Evolutionary conservation across 2,113 vertebrate species (phyloP), one percentile per base, ranked within the genome.

Genomic region (Progne subis): DNA sequence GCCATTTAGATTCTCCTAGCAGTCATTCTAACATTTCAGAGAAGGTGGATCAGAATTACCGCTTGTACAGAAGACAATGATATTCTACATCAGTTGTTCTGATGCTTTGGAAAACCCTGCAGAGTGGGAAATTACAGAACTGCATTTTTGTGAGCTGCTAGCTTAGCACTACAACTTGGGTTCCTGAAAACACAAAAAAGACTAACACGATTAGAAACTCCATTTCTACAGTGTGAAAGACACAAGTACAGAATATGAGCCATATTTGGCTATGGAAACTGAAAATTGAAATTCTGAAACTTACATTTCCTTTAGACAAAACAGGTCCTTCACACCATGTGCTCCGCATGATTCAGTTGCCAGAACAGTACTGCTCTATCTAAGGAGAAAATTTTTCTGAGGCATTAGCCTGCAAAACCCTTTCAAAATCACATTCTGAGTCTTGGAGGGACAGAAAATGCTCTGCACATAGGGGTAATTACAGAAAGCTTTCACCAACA

Each of bases 401-500:
- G 9, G 68, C 29, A 59, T 75, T 56, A 84, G 56, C 18, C 56
- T 23, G 9, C 0, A 4, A 72, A 63, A 60, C 18, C 29, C 53
- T 88, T 69, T 74, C 61, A 79, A 83, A 94, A 57, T 34, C 71
- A 78, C 32, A 21, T 61, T 80, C 32, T 60, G 55, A 92, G 37
- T 88, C 79, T 71, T 12, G 41, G 65, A 90, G 39, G 78, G 52
- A 88, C 32, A 94, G 77, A 75, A 96, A 85, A 82, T 52, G 37
- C 49, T 52, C 61, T 69, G 49, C 52, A 61, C 44, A 34, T 11
- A 55, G 46, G 18, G 32, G 34, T 61, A 86, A 86, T 88, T 90
- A 86, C 65, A 94, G 86, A 86, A 91, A 95, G 72, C 70, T 96
- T 94, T 94, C 85, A 91, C 86, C 89, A 37, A 88, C 79, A 95